These are phyloP conservation scores for Antheraea assamensis DNA, from an alignment of 2,888 invertebrate genomes.

Conservation along the genomic window DNA sequence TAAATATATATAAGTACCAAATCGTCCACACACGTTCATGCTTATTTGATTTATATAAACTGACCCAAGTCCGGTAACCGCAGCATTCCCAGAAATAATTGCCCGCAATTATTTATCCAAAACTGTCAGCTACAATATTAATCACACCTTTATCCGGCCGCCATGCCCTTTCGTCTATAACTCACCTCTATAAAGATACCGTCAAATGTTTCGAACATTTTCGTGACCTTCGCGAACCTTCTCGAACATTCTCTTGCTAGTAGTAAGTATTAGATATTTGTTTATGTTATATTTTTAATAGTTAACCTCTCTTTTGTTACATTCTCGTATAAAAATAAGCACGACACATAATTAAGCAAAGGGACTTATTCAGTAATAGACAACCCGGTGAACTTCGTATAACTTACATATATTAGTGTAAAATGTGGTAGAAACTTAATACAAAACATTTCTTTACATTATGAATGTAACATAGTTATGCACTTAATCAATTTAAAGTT, in stretches of 20 bases:
- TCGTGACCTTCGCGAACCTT: constrained; percentile 3
- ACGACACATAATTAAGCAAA: no score
- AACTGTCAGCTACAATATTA: constrained; percentile 21
- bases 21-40: constrained; percentile 3
- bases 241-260: neutral
- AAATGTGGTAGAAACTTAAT: no score
- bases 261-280: neutral
- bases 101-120: constrained; percentile 21
- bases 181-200: constrained; percentile 12
- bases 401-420: no score
- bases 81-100: constrained; percentile 18
- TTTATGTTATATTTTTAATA: neutral
- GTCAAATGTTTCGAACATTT: constrained; percentile 5
- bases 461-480: no score
- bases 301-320: no score
- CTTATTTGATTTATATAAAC: constrained; percentile 17
- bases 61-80: constrained; percentile 10
- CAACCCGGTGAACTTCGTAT: no score
- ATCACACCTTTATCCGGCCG: constrained; percentile 21
- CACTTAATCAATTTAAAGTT: no score
- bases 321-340: no score
- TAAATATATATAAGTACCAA: neutral
- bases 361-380: no score
- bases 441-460: no score
- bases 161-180: constrained; percentile 18